Conservation (phyloP, 2,888 invertebrate genomes). For the Eristalis intricaria region DNA sequence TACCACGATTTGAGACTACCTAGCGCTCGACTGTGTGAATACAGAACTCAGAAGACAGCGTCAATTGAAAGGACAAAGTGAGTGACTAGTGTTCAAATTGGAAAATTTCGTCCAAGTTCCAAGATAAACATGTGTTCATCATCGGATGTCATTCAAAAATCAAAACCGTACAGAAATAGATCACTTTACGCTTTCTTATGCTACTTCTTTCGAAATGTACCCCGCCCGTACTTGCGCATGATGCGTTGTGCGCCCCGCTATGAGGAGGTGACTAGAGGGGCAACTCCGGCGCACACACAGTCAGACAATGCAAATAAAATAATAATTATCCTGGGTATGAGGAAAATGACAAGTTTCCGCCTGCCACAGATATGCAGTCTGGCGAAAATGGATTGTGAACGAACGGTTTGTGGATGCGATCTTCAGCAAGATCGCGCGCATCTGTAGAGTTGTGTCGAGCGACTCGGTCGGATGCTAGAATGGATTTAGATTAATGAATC, state of each 20-base stretch:
- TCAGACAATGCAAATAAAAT: constrained; percentile 70
- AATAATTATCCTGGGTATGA: constrained; percentile 67
- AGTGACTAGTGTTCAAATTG: constrained; percentile 72
- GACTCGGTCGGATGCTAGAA: constrained; percentile 54
- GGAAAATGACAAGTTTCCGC: constrained; percentile 69
- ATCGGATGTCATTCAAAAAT: constrained; percentile 76
- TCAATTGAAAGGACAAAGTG: constrained; percentile 71
- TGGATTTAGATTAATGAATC: constrained; percentile 72
- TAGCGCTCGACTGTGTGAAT: constrained; percentile 7
- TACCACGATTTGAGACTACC: constrained; percentile 10
- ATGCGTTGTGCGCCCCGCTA: constrained; percentile 5
- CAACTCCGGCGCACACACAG: constrained; percentile 35
- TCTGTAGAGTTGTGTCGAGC: constrained; percentile 33
- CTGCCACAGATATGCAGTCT: constrained; percentile 36
- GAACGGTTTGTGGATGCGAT: constrained; percentile 22
- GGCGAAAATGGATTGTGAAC: constrained; percentile 52
- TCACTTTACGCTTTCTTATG: constrained; percentile 64
- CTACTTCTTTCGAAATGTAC: constrained; percentile 43
- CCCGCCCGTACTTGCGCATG: constrained; percentile 1
- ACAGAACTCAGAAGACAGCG: constrained; percentile 48
- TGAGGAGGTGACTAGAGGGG: background rate
- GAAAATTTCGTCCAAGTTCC: constrained; percentile 71
- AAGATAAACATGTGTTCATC: constrained; percentile 77
- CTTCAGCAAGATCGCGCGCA: constrained; percentile 10
- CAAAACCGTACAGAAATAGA: constrained; percentile 72